Conservation (phyloP, 1,140 invertebrate species). For the Gonioctena quinquepunctata region DNA sequence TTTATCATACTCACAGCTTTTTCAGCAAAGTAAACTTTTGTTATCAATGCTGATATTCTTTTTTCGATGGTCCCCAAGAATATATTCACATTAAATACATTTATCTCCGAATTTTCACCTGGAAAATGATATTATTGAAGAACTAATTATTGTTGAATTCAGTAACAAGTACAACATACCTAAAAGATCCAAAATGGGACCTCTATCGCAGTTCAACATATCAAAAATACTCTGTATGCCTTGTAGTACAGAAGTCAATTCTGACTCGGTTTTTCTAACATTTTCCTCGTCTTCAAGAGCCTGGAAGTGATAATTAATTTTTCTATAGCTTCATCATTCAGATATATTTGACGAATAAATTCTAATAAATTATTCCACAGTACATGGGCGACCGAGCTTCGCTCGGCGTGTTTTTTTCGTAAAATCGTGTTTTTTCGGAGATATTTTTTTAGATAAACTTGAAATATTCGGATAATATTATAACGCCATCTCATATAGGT, state of each 20-base stretch:
- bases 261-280: slow-evolving; percentile 55
- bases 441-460: too few relatives aligned
- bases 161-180: slow-evolving; percentile 53
- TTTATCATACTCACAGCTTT: slow-evolving; percentile 31
- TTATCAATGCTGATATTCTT: slow-evolving; percentile 59
- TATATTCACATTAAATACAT: slow-evolving; percentile 71
- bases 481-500: too few relatives aligned
- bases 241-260: slow-evolving; percentile 59
- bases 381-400: too few relatives aligned
- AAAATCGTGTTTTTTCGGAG: too few relatives aligned
- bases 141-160: background rate
- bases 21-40: slow-evolving; percentile 36
- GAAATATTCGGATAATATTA: too few relatives aligned
- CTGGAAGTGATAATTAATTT: too few relatives aligned
- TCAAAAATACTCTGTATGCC: slow-evolving; percentile 66
- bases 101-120: slow-evolving; percentile 64
- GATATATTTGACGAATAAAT: too few relatives aligned
- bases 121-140: slow-evolving; percentile 22
- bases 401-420: too few relatives aligned
- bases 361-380: too few relatives aligned
- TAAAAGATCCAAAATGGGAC: slow-evolving; percentile 71
- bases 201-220: slow-evolving; percentile 66
- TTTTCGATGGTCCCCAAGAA: slow-evolving; percentile 76
- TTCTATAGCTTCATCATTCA: too few relatives aligned
- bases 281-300: slow-evolving; percentile 59